Conservation (phyloP, 2,888 invertebrate species). For the Leptinotarsa tumamoca region DNA sequence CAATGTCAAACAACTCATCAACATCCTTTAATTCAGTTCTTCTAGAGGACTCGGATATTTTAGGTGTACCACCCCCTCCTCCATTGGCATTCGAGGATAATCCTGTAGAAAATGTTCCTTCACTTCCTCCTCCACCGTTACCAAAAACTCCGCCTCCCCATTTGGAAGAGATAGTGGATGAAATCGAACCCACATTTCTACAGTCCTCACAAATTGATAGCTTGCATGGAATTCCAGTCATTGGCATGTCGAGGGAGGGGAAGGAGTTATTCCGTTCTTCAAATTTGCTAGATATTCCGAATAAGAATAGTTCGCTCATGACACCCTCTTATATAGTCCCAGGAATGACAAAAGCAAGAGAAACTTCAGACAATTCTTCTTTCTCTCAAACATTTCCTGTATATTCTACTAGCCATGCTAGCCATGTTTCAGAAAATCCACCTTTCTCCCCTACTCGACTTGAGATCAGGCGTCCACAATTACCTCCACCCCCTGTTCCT, state of each 20-base stretch:
- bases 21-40: constrained; percentile 36
- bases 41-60: constrained; percentile 48
- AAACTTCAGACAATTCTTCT: background rate
- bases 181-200: constrained; percentile 14
- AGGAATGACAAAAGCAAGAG: background rate
- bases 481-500: constrained; percentile 44
- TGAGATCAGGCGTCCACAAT: constrained; percentile 34
- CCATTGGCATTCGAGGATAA: constrained; percentile 45
- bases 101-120: constrained; percentile 30
- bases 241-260: background rate
- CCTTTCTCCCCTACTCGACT: constrained; percentile 27
- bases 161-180: constrained; percentile 36
- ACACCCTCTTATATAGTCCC: background rate
- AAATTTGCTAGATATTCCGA: background rate
- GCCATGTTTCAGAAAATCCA: constrained; percentile 23
- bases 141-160: constrained; percentile 50
- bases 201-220: background rate
- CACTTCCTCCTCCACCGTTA: constrained; percentile 54
- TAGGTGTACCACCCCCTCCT: constrained; percentile 52
- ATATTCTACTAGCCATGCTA: background rate
- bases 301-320: background rate
- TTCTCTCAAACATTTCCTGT: too few species aligned
- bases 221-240: background rate
- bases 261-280: background rate
- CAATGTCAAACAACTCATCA: background rate